Conservation (phyloP, 1,140 invertebrate genomes). For the Lepidurus couesii region DNA sequence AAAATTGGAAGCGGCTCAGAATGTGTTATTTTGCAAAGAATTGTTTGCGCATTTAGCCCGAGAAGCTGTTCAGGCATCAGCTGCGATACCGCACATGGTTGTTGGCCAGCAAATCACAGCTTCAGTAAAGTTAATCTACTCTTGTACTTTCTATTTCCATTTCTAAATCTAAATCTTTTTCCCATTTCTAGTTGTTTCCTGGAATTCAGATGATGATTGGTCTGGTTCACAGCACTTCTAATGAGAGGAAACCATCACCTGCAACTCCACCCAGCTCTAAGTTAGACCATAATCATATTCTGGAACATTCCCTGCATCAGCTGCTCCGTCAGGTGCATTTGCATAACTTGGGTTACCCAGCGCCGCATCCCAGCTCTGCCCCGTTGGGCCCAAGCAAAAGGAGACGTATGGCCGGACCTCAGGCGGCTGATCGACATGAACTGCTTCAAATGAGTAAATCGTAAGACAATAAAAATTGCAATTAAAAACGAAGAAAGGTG, state of each 20-base stretch:
- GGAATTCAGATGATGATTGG: constrained; percentile 73
- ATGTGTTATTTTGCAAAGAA: constrained; percentile 96
- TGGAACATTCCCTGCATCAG: constrained; percentile 94
- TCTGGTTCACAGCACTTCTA: constrained; percentile 50
- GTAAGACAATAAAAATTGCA: constrained; percentile 38
- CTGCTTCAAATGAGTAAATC: constrained; percentile 79
- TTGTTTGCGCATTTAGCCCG: constrained; percentile 88
- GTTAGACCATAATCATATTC: constrained; percentile 86
- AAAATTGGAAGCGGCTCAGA: constrained; percentile 90
- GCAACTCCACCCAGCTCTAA: constrained; percentile 49
- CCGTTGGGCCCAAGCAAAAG: constrained; percentile 84
- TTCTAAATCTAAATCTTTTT: constrained; percentile 27
- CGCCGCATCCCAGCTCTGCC: constrained; percentile 88
- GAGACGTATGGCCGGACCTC: constrained; percentile 81
- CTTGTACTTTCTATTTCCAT: neutral
- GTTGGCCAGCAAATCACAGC: constrained; percentile 95
- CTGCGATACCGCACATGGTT: constrained; percentile 90
- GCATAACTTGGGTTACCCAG: constrained; percentile 84
- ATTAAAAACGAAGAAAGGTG: neutral
- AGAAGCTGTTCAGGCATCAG: constrained; percentile 87
- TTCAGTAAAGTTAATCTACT: constrained; percentile 56
- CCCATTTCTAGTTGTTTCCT: constrained; percentile 66
- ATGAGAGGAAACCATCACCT: constrained; percentile 41
- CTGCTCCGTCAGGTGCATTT: constrained; percentile 84
- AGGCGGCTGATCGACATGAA: constrained; percentile 76